Evolutionary conservation across 2,888 invertebrate genomes (phyloP).

Genomic region (Habroteleia sp.): DNA sequence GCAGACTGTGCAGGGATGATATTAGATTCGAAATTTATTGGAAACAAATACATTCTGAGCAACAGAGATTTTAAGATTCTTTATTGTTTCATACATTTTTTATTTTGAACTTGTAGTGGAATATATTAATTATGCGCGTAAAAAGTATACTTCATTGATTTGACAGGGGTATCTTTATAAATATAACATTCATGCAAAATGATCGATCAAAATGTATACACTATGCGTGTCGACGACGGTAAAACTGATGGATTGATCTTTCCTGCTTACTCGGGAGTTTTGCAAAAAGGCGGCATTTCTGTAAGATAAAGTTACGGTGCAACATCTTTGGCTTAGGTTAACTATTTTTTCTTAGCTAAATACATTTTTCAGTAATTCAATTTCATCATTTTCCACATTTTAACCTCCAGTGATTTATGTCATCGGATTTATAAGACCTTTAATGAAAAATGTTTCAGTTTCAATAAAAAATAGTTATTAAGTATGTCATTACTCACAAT

Average conservation of each 20-base stretch:
- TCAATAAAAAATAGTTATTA: slow-evolving; percentile 33
- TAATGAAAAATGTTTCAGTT: slow-evolving; percentile 35
- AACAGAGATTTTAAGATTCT: no score
- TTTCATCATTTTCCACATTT: slow-evolving; percentile 38
- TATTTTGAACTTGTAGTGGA: neutral
- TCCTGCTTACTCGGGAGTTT: slow-evolving; percentile 19
- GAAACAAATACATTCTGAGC: no score
- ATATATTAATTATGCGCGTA: slow-evolving; percentile 28
- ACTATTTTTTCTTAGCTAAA: slow-evolving; percentile 38
- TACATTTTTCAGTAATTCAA: slow-evolving; percentile 52
- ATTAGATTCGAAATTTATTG: no score
- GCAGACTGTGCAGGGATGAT: no score
- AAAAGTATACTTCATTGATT: slow-evolving; percentile 18
- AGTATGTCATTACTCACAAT: slow-evolving; percentile 29
- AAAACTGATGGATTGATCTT: slow-evolving; percentile 58
- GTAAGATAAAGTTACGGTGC: slow-evolving; percentile 41
- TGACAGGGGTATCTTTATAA: slow-evolving; percentile 30
- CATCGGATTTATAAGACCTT: slow-evolving; percentile 31
- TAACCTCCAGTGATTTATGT: slow-evolving; percentile 47
- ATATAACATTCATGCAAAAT: slow-evolving; percentile 14
- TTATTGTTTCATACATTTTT: no score
- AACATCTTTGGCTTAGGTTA: slow-evolving; percentile 36
- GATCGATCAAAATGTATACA: slow-evolving; percentile 56
- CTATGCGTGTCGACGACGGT: slow-evolving; percentile 54
- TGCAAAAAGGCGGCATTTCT: slow-evolving; percentile 28